phyloP scores from a whole-genome alignment of 2,888 invertebrate genomes.

The Spisula subtruncata region DNA sequence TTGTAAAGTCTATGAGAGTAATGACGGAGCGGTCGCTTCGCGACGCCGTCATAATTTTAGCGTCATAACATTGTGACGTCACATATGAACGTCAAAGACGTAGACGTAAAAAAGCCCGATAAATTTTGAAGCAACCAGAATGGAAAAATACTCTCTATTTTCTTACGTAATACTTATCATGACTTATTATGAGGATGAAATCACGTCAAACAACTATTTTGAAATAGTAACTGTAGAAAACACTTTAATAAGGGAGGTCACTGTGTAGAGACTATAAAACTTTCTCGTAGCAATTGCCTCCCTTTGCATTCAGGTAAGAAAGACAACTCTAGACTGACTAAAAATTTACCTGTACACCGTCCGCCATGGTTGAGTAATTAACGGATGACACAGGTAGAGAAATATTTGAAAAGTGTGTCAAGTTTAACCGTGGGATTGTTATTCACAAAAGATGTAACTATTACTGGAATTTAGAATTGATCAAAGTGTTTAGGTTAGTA shows the following conservation, averaged over 20 bases:
- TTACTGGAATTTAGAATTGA: neutral
- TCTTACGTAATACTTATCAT: too few species aligned
- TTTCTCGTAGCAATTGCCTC: too few species aligned
- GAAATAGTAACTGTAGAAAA: neutral
- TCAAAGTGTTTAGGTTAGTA: slow-evolving; percentile 26
- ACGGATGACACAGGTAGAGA: slow-evolving; percentile 70
- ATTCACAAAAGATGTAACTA: slow-evolving; percentile 35
- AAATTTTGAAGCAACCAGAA: too few species aligned
- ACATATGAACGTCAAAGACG: neutral
- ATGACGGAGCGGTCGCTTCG: slow-evolving; percentile 1
- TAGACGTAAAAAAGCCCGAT: neutral
- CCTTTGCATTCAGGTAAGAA: too few species aligned
- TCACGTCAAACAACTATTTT: too few species aligned
- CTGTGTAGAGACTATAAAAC: too few species aligned
- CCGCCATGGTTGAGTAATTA: slow-evolving; percentile 50
- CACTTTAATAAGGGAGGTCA: neutral
- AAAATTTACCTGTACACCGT: slow-evolving; percentile 68
- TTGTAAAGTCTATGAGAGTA: too few species aligned
- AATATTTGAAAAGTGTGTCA: slow-evolving; percentile 66
- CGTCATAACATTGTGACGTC: neutral
- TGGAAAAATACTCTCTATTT: too few species aligned
- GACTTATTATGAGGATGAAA: too few species aligned
- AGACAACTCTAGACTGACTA: too few species aligned
- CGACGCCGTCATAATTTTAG: neutral
- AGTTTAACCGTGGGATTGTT: slow-evolving; percentile 31